Base-by-base conservation (phyloP, 2,797 vertebrate genomes). In the Aselliscus stoliczkanus region DNA sequence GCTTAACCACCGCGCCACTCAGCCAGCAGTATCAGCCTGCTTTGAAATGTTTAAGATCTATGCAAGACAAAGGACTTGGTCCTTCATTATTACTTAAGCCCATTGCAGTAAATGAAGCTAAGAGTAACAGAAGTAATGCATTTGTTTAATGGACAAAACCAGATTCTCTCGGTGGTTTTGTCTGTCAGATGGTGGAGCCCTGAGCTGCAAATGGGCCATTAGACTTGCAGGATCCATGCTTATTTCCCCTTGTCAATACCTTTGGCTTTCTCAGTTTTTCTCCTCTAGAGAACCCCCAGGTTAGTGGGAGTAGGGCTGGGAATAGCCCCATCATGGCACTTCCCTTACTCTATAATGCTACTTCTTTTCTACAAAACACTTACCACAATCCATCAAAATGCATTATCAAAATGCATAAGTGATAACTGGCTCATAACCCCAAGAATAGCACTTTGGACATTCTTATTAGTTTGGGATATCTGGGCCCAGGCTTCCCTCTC, bases 201-300 rank as follows among this genome's bases (percentile, higher is more conserved):
- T 37, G 67, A 89, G 86, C 64, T 95, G 75, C 37, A 88, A 65
- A 80, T 12, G 42, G 52, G 39, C 69, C 85, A 39, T 70, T 89
- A 72, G 44, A 37, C 25, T 83, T 56, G 6, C 25, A 25, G 37
- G 12, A 1, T 37, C 52, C 37, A 17, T 11, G 11, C 34, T 67
- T 88, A 70, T 83, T 94, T 80, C 73, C 93, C 84, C 70, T n/a
- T 54, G 65, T 82, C 73, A 95, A 23, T 82, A 42, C 21, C 31
- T 17, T 80, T 83, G 67, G 10, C n/a, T 39, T 91, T 93, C 34
- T 52, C 27, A 83, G 56, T 18, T n/a, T 44, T 39, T 93, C 77
- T 77, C 20, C 7, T 75, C 56, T 64, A 47, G 62, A 94, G 90
- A 79, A 54, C 39, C 20, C 52, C 50, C n/a, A 12, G 60, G 86